Evolutionary conservation across 2,797 vertebrate genomes (phyloP), one percentile per base, ranked within the genome.

Genomic region (Sphenopsis melanotis): DNA sequence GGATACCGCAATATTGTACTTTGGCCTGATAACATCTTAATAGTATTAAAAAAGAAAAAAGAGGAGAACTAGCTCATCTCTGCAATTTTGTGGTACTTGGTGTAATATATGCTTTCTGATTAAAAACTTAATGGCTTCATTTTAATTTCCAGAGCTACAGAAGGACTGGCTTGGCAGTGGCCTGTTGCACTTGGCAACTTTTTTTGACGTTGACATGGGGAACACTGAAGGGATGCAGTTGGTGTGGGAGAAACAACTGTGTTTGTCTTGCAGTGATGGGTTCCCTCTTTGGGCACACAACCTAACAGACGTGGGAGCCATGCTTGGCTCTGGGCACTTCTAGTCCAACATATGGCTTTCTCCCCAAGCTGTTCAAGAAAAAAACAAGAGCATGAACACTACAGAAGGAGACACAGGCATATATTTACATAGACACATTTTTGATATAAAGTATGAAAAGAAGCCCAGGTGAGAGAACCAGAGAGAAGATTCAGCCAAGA

Each of bases 11-110:
- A 71, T 86, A 83, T 78, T 94, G 91, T 91, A 50, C 89, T 93
- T 91, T 42, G 61, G 52, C 34, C 63, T 88, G 91, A 94, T 96
- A 97, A 75, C 84, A 90, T 93, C 87, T 96, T 94, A 88, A 93
- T 88, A 63, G 56, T 16, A 42, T 90, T 91, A 42, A 26, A 72
- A 72, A 93, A 83, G 69, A 79, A 83, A 37, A 72, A 79, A 82
- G 83, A 88, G 79, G 57, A 94, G 80, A 84, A 75, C 66, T 53
- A 75, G 72, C 76, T 93, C 88, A 79, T 89, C 91, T 93, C 71
- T 92, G 61, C 59, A 60, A 49, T 95, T 93, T 77, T 1, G 6
- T 92, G 80, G 53, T 78, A 32, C 91, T 90, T 60, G 52, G 32
- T 91, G 27, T 80, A 70, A 71, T 60, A 66, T 83, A 49, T 90